These are phyloP conservation scores for Rhabdornis inornatus DNA, from an alignment of 2,113 vertebrate species.

Conservation along the genomic window DNA sequence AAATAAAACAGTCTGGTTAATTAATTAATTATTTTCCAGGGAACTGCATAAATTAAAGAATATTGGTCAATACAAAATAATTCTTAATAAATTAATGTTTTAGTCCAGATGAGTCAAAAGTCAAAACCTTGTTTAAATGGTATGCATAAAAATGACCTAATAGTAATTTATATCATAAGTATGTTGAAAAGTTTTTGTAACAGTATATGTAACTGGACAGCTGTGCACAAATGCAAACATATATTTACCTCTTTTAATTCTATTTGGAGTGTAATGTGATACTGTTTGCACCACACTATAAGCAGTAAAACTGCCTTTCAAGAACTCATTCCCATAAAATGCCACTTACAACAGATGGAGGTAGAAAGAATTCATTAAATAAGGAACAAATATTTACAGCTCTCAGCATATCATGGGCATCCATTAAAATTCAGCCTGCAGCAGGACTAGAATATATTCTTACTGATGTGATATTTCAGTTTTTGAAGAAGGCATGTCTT, in stretches of 20 bases:
- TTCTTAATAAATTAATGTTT: neutral
- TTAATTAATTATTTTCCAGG: neutral
- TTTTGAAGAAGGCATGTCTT: neutral
- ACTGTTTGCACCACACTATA: neutral
- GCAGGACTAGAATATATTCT: neutral
- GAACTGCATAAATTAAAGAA: neutral
- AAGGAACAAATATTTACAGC: slow-evolving; percentile 28
- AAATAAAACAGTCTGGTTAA: neutral
- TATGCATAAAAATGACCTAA: neutral
- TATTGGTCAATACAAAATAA: neutral
- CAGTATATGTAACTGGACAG: neutral
- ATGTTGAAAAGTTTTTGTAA: neutral
- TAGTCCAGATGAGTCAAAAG: neutral
- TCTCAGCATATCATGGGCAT: neutral
- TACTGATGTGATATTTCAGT: neutral
- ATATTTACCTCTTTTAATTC: neutral
- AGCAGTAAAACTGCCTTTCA: neutral
- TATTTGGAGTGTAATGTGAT: neutral
- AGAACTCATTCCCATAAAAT: neutral
- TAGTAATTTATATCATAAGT: neutral
- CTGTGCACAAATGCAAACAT: neutral
- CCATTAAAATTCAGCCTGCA: slow-evolving; percentile 14
- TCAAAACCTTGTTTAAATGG: neutral
- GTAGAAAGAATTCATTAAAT: slow-evolving; percentile 29
- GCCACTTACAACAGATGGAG: neutral